Conservation (phyloP, 2,888 invertebrate genomes). For the Dicyrtoma fusca region DNA sequence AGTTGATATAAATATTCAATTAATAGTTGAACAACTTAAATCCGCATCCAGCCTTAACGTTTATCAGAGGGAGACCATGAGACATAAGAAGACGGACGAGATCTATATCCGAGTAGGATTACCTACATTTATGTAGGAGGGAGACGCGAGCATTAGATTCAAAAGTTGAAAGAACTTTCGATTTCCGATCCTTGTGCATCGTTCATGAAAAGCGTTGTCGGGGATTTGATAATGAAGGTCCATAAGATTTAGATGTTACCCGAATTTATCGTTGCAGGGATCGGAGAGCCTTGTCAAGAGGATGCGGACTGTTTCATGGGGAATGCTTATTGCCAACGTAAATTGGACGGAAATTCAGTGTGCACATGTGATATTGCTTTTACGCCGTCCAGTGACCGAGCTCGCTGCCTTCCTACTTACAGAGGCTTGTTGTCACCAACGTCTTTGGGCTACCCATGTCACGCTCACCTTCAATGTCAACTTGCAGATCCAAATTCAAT, state of each 20-base stretch:
- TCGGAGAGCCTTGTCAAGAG: slow-evolving; percentile 52
- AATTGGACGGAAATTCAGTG: slow-evolving; percentile 54
- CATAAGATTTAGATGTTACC: slow-evolving; percentile 5
- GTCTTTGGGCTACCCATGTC: slow-evolving; percentile 73
- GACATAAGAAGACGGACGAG: no score
- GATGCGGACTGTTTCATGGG: slow-evolving; percentile 51
- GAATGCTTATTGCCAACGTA: slow-evolving; percentile 54
- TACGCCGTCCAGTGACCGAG: slow-evolving; percentile 58
- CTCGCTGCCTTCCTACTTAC: slow-evolving; percentile 57
- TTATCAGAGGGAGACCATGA: no score
- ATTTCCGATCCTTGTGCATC: no score
- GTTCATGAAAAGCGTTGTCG: no score
- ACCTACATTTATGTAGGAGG: no score
- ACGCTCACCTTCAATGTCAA: slow-evolving; percentile 76
- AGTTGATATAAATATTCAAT: no score
- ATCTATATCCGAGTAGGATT: no score
- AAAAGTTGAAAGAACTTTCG: no score
- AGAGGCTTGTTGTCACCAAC: slow-evolving; percentile 64
- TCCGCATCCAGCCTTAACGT: no score
- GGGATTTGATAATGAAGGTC: slow-evolving; percentile 19
- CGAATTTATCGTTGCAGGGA: slow-evolving; percentile 43
- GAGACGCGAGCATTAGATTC: no score
- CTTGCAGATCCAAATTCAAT: slow-evolving; percentile 76
- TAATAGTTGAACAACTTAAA: no score
- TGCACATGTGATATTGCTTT: slow-evolving; percentile 55